Percentiles rank a stretch among this genome's conserved stretches.
These are phyloP conservation scores for Illadopsis cleaveri DNA, from an alignment of 2,113 vertebrate species.

Conservation along the genomic window DNA sequence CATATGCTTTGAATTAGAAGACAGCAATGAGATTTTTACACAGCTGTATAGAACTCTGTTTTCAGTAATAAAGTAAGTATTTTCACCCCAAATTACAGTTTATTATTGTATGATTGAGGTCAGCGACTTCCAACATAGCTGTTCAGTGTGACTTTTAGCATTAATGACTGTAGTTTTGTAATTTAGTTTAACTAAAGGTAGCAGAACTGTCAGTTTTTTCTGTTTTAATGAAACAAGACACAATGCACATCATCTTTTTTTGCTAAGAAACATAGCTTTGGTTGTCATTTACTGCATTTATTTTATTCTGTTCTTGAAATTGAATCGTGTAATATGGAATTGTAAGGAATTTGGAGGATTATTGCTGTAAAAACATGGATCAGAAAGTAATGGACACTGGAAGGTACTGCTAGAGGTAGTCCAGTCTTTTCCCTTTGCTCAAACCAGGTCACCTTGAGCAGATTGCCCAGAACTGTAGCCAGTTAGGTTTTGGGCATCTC, in stretches of 20 bases:
- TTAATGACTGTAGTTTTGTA: not conserved
- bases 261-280: not conserved
- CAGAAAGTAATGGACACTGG: not conserved
- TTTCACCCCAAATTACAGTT: not conserved
- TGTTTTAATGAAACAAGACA: not conserved
- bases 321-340: not conserved
- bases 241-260: not conserved
- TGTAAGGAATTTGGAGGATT: not conserved
- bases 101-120: not conserved
- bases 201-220: not conserved
- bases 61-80: constrained; percentile 98
- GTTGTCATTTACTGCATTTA: not conserved
- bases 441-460: not conserved
- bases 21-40: constrained; percentile 99
- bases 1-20: constrained; percentile 98
- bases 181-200: not conserved
- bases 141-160: not conserved
- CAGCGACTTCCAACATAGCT: not conserved
- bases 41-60: constrained; percentile 97
- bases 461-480: not conserved
- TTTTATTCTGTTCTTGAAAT: not conserved
- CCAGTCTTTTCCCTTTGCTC: not conserved
- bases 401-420: not conserved
- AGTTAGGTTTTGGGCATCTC: not conserved
- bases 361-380: not conserved